A percentile compares a stretch with the other conserved stretches of the same genome.
These are phyloP conservation scores for Ophion costatus DNA, from an alignment of 2,888 invertebrate genomes.

Conservation along the genomic window DNA sequence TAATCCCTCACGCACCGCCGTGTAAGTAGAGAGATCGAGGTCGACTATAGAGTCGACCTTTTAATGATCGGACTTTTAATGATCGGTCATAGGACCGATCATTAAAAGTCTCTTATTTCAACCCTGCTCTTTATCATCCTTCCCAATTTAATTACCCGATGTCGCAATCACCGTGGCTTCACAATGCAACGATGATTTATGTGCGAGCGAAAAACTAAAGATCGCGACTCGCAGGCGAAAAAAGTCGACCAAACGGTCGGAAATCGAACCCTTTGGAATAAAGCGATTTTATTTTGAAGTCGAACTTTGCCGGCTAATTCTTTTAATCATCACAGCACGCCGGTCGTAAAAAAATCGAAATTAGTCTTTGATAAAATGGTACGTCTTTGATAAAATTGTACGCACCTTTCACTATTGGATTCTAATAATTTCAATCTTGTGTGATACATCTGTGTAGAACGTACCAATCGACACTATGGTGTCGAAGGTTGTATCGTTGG, in stretches of 20 bases:
- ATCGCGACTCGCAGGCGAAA: neutral
- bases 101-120: conserved; percentile 62
- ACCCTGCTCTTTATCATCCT: neutral
- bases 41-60: conserved; percentile 63
- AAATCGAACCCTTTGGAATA: neutral
- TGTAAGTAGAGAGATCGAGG: conserved; percentile 46
- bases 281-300: neutral
- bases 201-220: conserved; percentile 12
- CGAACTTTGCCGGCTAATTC: too few relatives aligned
- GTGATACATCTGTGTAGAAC: too few relatives aligned
- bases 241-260: neutral
- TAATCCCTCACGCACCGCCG: conserved; percentile 7
- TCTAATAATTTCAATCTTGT: too few relatives aligned
- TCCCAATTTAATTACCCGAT: conserved; percentile 29
- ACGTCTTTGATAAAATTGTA: neutral
- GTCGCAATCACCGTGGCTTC: conserved; percentile 41
- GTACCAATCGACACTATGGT: too few relatives aligned
- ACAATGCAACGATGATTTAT: conserved; percentile 17
- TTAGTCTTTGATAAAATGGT: neutral
- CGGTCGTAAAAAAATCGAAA: too few relatives aligned
- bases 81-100: too few relatives aligned
- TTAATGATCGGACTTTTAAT: too few relatives aligned
- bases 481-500: too few relatives aligned
- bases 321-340: too few relatives aligned
- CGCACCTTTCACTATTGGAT: neutral